Conservation (phyloP, 2,797 vertebrate genomes). For the Iguana delicatissima region DNA sequence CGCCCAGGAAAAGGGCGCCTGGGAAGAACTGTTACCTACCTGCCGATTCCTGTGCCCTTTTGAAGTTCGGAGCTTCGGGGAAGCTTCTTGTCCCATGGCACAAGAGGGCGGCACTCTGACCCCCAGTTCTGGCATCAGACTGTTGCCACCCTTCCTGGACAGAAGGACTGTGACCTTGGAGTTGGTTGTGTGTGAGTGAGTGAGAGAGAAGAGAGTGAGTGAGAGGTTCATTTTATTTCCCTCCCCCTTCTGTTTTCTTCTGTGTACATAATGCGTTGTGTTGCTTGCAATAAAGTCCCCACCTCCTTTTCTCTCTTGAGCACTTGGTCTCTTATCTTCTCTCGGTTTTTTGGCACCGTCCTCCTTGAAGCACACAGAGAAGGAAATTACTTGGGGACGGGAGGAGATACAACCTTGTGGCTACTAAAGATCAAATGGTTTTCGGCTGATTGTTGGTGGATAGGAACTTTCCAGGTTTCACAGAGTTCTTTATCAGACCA, state of each 20-base stretch:
- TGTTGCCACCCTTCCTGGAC: accelerated
- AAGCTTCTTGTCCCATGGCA: constrained; percentile 3
- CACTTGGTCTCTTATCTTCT: neutral
- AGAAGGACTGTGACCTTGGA: too few relatives aligned
- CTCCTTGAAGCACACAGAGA: neutral
- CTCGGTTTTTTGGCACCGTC: too few relatives aligned
- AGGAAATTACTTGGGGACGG: too few relatives aligned
- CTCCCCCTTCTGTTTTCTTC: too few relatives aligned
- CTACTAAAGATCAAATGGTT: neutral
- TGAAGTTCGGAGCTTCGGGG: constrained; percentile 20
- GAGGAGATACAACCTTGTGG: too few relatives aligned
- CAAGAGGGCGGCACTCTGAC: neutral
- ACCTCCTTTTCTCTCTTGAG: neutral
- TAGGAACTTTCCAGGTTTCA: neutral
- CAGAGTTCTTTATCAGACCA: neutral
- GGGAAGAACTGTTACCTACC: neutral
- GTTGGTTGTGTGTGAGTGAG: neutral
- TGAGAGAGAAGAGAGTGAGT: neutral
- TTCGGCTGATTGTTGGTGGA: neutral
- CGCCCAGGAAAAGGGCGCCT: neutral
- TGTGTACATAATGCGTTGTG: constrained; percentile 9
- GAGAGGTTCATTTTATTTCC: accelerated
- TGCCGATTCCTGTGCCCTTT: accelerated
- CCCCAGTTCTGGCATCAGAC: constrained; percentile 31
- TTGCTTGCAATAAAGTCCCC: neutral